Conservation (phyloP, 2,888 invertebrate species). For the Watsonalla binaria region DNA sequence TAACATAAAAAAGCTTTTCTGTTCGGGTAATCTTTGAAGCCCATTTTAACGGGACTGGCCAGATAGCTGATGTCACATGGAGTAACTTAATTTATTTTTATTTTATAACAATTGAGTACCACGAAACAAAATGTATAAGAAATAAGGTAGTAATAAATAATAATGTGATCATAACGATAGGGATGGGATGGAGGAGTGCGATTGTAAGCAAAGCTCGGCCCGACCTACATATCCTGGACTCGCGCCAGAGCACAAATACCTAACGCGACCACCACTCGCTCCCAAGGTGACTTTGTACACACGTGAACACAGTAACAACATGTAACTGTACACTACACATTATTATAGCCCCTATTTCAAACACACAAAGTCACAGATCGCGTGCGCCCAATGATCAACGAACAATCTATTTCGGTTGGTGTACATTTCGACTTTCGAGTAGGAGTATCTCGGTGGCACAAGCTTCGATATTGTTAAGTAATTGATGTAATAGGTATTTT, state of each 20-base stretch:
- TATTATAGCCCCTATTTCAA: not conserved
- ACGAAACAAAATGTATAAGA: no score
- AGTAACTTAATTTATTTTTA: no score
- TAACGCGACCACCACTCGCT: conserved; percentile 37
- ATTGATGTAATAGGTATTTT: not conserved
- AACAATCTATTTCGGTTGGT: not conserved
- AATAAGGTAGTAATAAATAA: no score
- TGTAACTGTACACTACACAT: not conserved
- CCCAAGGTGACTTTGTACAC: conserved; percentile 59
- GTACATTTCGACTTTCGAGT: not conserved
- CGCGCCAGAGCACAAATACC: conserved; percentile 58
- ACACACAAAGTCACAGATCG: not conserved
- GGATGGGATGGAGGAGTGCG: not conserved
- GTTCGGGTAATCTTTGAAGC: no score
- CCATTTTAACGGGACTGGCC: no score
- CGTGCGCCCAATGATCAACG: not conserved
- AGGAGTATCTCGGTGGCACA: not conserved
- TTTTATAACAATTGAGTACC: no score
- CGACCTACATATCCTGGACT: conserved; percentile 61
- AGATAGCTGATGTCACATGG: no score
- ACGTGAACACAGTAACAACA: conserved; percentile 18
- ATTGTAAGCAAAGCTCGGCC: conserved; percentile 21
- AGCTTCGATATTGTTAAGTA: not conserved
- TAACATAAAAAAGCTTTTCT: no score
- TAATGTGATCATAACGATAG: not conserved